Evolutionary conservation across 1,140 invertebrate genomes (phyloP).

Genomic region (Globodera rostochiensis): DNA sequence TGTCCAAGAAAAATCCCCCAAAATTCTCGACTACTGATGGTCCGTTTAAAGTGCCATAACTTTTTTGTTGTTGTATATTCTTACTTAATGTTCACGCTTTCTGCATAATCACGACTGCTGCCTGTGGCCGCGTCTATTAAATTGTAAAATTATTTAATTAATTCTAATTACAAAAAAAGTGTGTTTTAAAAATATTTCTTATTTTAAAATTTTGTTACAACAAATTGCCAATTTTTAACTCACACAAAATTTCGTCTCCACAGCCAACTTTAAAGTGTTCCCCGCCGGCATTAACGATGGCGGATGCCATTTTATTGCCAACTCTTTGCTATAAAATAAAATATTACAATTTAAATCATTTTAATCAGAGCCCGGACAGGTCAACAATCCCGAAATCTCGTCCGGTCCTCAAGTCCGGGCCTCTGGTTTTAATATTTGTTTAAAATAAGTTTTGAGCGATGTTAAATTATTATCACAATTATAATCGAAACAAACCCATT

Average conservation of each 20-base stretch:
- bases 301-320: neutral
- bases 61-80: neutral
- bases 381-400: constrained; percentile 47
- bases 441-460: too few species aligned
- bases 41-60: too few species aligned
- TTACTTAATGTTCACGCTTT: neutral
- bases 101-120: neutral
- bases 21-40: too few species aligned
- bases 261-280: neutral
- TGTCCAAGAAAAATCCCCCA: neutral
- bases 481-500: neutral
- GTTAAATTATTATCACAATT: neutral
- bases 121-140: neutral
- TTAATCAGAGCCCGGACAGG: constrained; percentile 19
- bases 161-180: too few species aligned
- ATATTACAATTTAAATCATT: neutral
- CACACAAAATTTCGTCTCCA: neutral
- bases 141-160: neutral
- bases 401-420: constrained; percentile 44
- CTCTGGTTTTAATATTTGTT: constrained; percentile 39
- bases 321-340: neutral
- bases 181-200: too few species aligned
- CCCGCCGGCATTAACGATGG: neutral
- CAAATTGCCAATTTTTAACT: too few species aligned
- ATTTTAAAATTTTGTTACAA: too few species aligned